Base-by-base conservation (phyloP, 1,140 invertebrate genomes). In the Limonius californicus region DNA sequence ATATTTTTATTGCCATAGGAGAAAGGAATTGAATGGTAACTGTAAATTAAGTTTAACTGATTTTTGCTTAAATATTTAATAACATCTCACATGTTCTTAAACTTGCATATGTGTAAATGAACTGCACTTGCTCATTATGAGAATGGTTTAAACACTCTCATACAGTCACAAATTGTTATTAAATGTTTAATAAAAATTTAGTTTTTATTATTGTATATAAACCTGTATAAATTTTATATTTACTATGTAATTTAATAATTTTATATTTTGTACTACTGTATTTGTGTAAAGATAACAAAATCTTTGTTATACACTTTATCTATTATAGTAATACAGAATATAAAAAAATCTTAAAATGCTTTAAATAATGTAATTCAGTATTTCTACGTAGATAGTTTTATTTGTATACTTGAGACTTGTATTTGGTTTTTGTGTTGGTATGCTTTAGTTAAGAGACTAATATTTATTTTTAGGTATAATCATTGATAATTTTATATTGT, bases 351-450 rank as follows among this genome's bases (percentile, higher is more conserved):
- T 27, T 27, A 27, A 27, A 15, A 21, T 50, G 45, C 45, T 50
- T 45, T 45, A 45, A 45, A 45, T 45, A 45, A 45, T 18, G n/a
- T 45, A 45, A 45, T 45, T 50, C 45, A 50, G 45, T 50, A 50
- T 50, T 50, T 50, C 20, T 3, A 18, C 1, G 19, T 19, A 50
- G 45, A 18, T 16, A 19, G 14, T 45, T 45, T 45, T 18, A 21
- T 50, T 50, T 21, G 9, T 50, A 12, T 50, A 50, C 14, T 50
- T 12, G 35, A 39, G n/a, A 39, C 7, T 39, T 2, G 35, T 39
- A 27, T 39, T 39, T 39, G 35, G 35, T 39, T 39, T 39, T 39
- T 39, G 35, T 39, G 35, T 39, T 39, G 35, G n/a, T 39, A 39
- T 39, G 35, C 35, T 39, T 50, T 21, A 50, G 16, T 16, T 50